Base-by-base conservation (phyloP, 2,888 invertebrate genomes). In the Homarus gammarus region DNA sequence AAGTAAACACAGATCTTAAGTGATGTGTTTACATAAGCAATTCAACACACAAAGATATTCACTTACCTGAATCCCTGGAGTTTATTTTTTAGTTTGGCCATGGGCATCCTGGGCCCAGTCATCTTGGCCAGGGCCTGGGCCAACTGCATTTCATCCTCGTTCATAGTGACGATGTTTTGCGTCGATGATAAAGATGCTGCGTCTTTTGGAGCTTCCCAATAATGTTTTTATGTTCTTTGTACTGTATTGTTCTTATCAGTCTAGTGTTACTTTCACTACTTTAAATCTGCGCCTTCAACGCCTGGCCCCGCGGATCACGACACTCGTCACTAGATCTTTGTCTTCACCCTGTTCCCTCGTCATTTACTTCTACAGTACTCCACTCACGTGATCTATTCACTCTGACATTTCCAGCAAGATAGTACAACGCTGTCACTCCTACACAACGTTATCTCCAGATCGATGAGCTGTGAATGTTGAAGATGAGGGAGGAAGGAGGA, bases 61-160 rank as follows among this genome's bases (percentile, higher is more conserved):
- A 84, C 90, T 79, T 22, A 90, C 90, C 90, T 87, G 79, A 90
- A 90, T 8, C 87, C 90, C 44, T 90, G 84, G 12, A 90, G 36
- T n/a, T 90, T 90, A 36, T 84, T 86, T 33, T 84, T 83, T 22
- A 90, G 78, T 33, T 64, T 68, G 15, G 90, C 68, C n/a, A 77
- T 61, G 27, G 78, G 84, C n/a, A 79, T 84, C 5, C 38, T 70
- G 15, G 83, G 83, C 10, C 87, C 87, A 15, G 61, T 40, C 90
- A 90, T 90, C 56, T 90, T 90, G 79, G 87, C 90, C 70, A 90
- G 84, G 38, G 87, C 87, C n/a, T 90, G 90, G 12, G 84, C 90
- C 83, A 90, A 61, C 68, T 90, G 90, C 72, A 90, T 90, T 75
- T 90, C 87, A 27, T 87, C 83, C 64, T 90, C 90, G 56, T 90